Percentiles rank a stretch among this genome's conserved stretches.
Evolutionary conservation across 2,113 vertebrate species (phyloP).

Genomic region (Percina caprodes): DNA sequence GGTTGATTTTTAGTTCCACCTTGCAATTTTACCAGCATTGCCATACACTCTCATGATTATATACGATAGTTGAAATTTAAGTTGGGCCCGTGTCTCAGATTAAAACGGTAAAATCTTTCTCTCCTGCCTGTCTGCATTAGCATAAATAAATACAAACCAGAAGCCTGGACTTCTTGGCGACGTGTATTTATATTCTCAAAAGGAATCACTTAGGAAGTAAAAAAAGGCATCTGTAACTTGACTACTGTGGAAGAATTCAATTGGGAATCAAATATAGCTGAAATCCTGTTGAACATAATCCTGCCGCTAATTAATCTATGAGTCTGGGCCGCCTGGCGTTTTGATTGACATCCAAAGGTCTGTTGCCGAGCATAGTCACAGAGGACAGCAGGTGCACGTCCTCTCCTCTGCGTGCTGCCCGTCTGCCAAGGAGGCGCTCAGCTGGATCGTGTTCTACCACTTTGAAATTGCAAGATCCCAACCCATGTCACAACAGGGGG

Average conservation of each 20-base stretch:
- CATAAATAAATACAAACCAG: slow-evolving; percentile 20
- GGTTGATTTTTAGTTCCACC: neutral
- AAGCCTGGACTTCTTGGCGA: slow-evolving; percentile 1
- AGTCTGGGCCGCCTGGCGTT: neutral
- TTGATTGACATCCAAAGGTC: slow-evolving; percentile 39
- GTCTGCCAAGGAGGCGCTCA: slow-evolving; percentile 54
- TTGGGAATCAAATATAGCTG: slow-evolving; percentile 32
- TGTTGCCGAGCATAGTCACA: slow-evolving; percentile 50
- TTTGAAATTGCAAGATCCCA: slow-evolving; percentile 58
- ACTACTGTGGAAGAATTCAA: slow-evolving; percentile 23
- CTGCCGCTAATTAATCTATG: neutral
- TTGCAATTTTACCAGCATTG: neutral
- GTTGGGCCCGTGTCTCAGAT: neutral
- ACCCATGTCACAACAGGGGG: slow-evolving; percentile 17
- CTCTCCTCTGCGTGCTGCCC: slow-evolving; percentile 17
- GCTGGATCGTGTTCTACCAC: slow-evolving; percentile 65
- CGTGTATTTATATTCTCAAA: slow-evolving; percentile 44
- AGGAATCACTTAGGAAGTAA: slow-evolving; percentile 25
- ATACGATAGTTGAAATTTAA: neutral
- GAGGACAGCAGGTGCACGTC: slow-evolving; percentile 71
- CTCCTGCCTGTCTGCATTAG: neutral
- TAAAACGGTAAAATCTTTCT: neutral
- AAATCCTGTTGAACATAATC: slow-evolving; percentile 39
- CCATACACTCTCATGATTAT: neutral
- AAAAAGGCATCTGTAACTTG: slow-evolving; percentile 31